These are phyloP conservation scores for Rhabditophanes sp. DNA, from an alignment of 2,888 invertebrate genomes.

Conservation along the genomic window DNA sequence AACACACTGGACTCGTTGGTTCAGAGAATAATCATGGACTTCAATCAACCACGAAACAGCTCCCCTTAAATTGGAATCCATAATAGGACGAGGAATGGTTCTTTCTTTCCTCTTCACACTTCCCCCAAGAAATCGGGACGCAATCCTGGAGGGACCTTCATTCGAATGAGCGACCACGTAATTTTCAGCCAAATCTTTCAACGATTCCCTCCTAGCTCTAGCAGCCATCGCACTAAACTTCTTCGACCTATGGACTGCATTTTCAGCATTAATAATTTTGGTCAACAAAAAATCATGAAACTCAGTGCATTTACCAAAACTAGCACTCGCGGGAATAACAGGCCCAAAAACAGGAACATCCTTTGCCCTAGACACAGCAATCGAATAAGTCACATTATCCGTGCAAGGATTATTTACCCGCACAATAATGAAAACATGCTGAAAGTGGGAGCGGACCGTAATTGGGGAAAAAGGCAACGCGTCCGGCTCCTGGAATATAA, in stretches of 20 bases:
- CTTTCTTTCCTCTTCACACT: slow-evolving; percentile 54
- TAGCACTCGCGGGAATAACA: slow-evolving; percentile 70
- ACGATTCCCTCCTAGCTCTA: slow-evolving; percentile 78
- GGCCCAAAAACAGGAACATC: slow-evolving; percentile 90
- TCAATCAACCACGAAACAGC: slow-evolving; percentile 48
- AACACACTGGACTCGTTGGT: slow-evolving; percentile 46
- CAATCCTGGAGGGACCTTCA: slow-evolving; percentile 38
- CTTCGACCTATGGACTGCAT: slow-evolving; percentile 82
- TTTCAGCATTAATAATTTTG: slow-evolving; percentile 84
- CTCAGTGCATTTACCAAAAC: slow-evolving; percentile 72
- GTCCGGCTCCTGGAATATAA: slow-evolving; percentile 60
- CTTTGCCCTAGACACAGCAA: slow-evolving; percentile 61
- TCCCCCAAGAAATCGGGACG: slow-evolving; percentile 39
- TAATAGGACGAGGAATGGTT: slow-evolving; percentile 58
- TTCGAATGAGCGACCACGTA: slow-evolving; percentile 39
- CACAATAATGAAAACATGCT: slow-evolving; percentile 83
- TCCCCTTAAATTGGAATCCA: slow-evolving; percentile 43
- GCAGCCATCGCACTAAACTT: slow-evolving; percentile 94
- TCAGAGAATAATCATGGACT: slow-evolving; percentile 44
- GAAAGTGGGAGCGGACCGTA: slow-evolving; percentile 85
- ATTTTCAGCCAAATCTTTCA: slow-evolving; percentile 58
- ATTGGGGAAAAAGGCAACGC: slow-evolving; percentile 76
- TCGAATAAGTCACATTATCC: slow-evolving; percentile 71
- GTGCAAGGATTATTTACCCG: slow-evolving; percentile 74
- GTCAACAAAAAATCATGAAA: slow-evolving; percentile 85